phyloP scores from a whole-genome alignment of 2,888 invertebrate genomes.

The Seira sanloemensis region DNA sequence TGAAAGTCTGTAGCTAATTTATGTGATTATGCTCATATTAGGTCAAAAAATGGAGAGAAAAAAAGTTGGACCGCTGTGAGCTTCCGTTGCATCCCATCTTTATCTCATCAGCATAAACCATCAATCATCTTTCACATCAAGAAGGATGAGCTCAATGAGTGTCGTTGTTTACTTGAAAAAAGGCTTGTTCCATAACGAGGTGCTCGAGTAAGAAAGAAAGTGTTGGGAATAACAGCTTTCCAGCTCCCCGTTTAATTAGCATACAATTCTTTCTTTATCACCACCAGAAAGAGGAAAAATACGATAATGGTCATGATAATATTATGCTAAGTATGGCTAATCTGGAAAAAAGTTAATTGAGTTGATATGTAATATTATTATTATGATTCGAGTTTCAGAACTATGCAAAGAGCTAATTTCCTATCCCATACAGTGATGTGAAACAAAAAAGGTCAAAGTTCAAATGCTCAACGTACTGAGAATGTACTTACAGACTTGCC shows the following conservation, averaged over 20 bases:
- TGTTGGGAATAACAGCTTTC: slow-evolving; percentile 28
- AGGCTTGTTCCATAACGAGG: not conserved
- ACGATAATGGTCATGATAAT: slow-evolving; percentile 5
- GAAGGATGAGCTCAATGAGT: not conserved
- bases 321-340: slow-evolving; percentile 2
- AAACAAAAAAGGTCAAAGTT: slow-evolving; percentile 54
- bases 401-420: not conserved
- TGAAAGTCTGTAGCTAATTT: not conserved
- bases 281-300: slow-evolving; percentile 3
- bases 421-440: not conserved
- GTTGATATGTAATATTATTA: not conserved
- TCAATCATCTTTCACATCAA: not conserved
- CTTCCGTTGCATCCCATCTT: slow-evolving; percentile 44
- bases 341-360: slow-evolving; percentile 2
- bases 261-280: slow-evolving; percentile 15
- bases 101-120: not conserved
- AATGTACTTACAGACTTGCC: not conserved
- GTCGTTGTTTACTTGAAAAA: not conserved
- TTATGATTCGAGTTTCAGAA: not conserved
- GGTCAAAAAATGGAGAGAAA: slow-evolving; percentile 10
- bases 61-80: no score
- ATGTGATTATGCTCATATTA: slow-evolving; percentile 9
- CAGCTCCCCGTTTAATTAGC: slow-evolving; percentile 30
- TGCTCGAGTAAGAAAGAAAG: slow-evolving; percentile 13
- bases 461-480: not conserved